Percentiles rank a stretch among this genome's conserved stretches.
These are phyloP conservation scores for Serripes groenlandicus DNA, from an alignment of 2,888 invertebrate genomes.

Conservation along the genomic window DNA sequence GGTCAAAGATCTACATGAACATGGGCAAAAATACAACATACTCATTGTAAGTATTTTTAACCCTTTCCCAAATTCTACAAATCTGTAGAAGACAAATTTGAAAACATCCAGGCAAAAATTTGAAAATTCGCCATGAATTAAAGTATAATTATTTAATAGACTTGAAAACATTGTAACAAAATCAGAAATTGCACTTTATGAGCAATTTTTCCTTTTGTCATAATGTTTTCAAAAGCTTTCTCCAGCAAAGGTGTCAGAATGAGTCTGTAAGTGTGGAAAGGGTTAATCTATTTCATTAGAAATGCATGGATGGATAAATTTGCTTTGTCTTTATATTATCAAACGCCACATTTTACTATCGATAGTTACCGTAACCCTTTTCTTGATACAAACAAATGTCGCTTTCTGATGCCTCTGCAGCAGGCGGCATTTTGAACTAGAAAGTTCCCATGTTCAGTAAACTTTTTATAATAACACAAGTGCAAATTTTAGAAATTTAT, in stretches of 20 bases:
- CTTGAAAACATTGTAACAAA: neutral
- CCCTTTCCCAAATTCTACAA: neutral
- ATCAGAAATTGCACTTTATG: neutral
- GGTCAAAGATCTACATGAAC: slow-evolving; percentile 76
- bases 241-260: neutral
- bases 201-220: slow-evolving; percentile 1
- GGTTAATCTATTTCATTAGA: neutral
- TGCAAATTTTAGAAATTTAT: too few relatives aligned
- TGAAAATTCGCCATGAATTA: neutral
- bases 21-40: slow-evolving; percentile 81
- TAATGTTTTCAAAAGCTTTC: neutral
- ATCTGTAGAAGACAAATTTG: neutral
- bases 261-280: neutral
- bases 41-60: slow-evolving; percentile 82
- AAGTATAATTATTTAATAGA: neutral
- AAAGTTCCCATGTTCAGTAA: too few relatives aligned
- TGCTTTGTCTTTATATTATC: too few relatives aligned
- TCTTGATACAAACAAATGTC: too few relatives aligned
- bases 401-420: too few relatives aligned
- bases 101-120: neutral
- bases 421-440: too few relatives aligned
- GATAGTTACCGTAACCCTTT: too few relatives aligned
- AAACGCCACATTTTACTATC: too few relatives aligned
- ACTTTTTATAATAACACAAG: too few relatives aligned
- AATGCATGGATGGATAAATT: neutral